These are phyloP conservation scores for Alethe castanea DNA, from an alignment of 2,113 vertebrate species.

Conservation along the genomic window DNA sequence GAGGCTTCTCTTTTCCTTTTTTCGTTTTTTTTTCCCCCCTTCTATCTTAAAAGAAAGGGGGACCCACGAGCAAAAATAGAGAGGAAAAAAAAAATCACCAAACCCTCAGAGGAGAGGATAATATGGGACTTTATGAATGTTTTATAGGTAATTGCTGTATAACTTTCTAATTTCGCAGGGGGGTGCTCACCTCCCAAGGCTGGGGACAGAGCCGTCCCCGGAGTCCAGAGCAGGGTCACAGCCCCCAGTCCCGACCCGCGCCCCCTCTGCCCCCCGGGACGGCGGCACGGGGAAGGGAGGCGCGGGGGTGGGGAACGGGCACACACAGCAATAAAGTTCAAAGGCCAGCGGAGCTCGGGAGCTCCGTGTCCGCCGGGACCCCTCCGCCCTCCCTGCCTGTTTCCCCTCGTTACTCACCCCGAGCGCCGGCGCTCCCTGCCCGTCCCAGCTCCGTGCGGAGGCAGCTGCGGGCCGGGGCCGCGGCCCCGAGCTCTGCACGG, in stretches of 20 bases:
- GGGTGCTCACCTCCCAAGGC: not conserved
- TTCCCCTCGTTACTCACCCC: constrained; percentile 72
- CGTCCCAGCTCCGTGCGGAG: constrained; percentile 58
- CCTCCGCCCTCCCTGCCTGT: not conserved
- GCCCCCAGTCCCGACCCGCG: not conserved
- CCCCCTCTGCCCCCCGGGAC: not conserved
- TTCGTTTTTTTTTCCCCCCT: not conserved
- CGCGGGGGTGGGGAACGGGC: not conserved
- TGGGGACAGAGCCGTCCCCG: not conserved
- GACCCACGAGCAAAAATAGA: not conserved
- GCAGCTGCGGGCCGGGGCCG: constrained; percentile 79
- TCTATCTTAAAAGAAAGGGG: not conserved
- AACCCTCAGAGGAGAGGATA: constrained; percentile 63
- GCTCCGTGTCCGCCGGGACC: not conserved
- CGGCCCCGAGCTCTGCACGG: not conserved
- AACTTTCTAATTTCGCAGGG: constrained; percentile 58
- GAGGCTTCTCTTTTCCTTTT: constrained; percentile 65
- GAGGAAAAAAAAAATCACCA: not conserved
- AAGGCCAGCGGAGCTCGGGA: not conserved
- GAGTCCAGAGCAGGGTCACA: not conserved
- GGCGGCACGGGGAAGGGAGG: not conserved
- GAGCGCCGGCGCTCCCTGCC: constrained; percentile 76
- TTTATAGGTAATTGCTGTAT: constrained; percentile 74
- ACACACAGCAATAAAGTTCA: constrained; percentile 1
- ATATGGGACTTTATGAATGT: constrained; percentile 66